A percentile compares a stretch with the other conserved stretches of the same genome.
phyloP scores from a whole-genome alignment of 2,113 vertebrate species.

The Chionodraco myersi region DNA sequence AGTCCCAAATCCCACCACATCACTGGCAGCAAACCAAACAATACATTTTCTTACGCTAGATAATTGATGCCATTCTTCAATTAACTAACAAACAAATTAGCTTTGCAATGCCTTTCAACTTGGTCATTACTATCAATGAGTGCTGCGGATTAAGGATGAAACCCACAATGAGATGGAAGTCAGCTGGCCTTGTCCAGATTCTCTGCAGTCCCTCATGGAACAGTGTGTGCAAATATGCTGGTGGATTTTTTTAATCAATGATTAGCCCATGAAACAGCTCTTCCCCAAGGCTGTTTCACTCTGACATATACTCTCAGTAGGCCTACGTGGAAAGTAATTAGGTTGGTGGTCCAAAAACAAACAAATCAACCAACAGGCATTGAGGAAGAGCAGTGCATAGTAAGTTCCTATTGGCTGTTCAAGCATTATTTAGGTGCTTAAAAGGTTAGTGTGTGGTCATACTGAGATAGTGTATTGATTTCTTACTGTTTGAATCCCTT shows the following conservation, averaged over 20 bases:
- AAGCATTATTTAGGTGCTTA: slow-evolving; percentile 44
- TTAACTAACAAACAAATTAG: slow-evolving; percentile 61
- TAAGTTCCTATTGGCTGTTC: slow-evolving; percentile 40
- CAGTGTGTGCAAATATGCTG: slow-evolving; percentile 51
- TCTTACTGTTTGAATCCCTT: slow-evolving; percentile 50
- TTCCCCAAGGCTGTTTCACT: slow-evolving; percentile 53
- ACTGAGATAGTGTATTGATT: slow-evolving; percentile 69
- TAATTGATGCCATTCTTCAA: slow-evolving; percentile 41
- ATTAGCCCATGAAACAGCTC: slow-evolving; percentile 59
- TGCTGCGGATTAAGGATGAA: slow-evolving; percentile 36
- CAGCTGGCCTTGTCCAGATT: slow-evolving; percentile 51
- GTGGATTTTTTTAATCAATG: slow-evolving; percentile 40
- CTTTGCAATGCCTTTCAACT: slow-evolving; percentile 53
- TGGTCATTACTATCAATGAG: slow-evolving; percentile 43
- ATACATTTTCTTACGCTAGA: slow-evolving; percentile 34
- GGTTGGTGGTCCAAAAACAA: slow-evolving; percentile 45
- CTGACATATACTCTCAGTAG: slow-evolving; percentile 43
- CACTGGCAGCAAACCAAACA: slow-evolving; percentile 37
- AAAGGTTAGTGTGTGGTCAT: slow-evolving; percentile 56
- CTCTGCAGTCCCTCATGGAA: slow-evolving; percentile 25
- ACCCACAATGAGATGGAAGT: slow-evolving; percentile 28
- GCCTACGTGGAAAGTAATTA: slow-evolving; percentile 64
- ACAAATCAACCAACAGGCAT: slow-evolving; percentile 47
- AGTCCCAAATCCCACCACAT: slow-evolving; percentile 38
- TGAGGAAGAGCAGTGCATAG: slow-evolving; percentile 36